phyloP scores from a whole-genome alignment of 2,888 invertebrate genomes.

The Macrophya alboannulata region DNA sequence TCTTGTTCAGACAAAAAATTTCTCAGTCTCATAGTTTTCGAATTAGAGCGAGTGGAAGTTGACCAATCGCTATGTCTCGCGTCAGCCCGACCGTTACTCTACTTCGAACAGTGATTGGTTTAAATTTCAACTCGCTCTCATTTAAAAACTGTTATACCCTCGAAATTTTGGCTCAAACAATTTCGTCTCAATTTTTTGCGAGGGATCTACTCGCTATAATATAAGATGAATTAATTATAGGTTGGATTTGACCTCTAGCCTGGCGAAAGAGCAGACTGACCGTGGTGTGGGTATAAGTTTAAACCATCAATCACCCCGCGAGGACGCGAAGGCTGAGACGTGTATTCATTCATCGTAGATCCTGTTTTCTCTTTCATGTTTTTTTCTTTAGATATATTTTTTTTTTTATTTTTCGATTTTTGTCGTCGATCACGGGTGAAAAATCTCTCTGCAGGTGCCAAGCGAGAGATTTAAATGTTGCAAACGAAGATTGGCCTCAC shows the following conservation, averaged over 20 bases:
- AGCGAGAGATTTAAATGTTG: not conserved
- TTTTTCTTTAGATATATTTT: not conserved
- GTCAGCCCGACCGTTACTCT: slow-evolving; percentile 16
- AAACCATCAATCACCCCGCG: not conserved
- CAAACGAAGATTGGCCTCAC: not conserved
- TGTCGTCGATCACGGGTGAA: too few species aligned
- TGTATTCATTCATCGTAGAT: not conserved
- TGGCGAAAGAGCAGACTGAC: slow-evolving; percentile 9
- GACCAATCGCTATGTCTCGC: not conserved
- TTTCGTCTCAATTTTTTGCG: not conserved
- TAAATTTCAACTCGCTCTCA: not conserved
- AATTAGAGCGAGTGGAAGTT: slow-evolving; percentile 27
- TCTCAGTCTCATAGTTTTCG: not conserved
- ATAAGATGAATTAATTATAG: slow-evolving; percentile 24
- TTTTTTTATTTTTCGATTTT: not conserved
- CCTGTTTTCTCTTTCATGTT: not conserved
- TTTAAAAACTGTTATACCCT: slow-evolving; percentile 29
- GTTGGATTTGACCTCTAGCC: not conserved
- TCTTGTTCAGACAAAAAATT: not conserved
- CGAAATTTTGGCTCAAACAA: not conserved
- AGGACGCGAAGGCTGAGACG: not conserved
- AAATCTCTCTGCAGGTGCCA: not conserved
- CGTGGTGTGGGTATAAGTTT: not conserved
- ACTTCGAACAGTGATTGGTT: not conserved
- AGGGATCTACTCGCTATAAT: not conserved